These are phyloP conservation scores for Coregonus ussuriensis DNA, from an alignment of 2,797 vertebrate genomes.

Conservation along the genomic window DNA sequence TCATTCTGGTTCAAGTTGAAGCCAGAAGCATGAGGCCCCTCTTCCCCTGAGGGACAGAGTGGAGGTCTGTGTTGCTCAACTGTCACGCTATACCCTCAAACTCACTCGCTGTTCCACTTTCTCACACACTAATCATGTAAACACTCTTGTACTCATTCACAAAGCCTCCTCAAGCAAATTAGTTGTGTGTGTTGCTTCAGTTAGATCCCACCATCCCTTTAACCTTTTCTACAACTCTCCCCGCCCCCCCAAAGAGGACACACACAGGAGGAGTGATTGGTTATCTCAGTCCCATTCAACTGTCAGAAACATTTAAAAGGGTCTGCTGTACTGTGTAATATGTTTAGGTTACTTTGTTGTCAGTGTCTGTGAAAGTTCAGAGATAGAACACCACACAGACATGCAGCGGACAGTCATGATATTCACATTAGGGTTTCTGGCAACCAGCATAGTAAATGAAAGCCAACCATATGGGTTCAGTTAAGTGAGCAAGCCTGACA, in stretches of 20 bases:
- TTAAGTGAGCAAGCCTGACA: neutral
- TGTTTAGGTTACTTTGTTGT: neutral
- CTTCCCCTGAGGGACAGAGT: constrained; percentile 15
- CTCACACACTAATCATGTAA: no score
- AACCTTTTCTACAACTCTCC: no score
- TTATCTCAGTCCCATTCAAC: neutral
- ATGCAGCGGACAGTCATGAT: neutral
- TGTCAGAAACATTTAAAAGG: neutral
- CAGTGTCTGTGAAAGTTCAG: neutral
- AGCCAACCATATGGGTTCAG: neutral
- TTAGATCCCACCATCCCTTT: no score
- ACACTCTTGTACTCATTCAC: neutral
- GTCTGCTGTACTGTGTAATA: neutral
- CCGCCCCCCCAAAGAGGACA: no score
- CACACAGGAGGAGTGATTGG: neutral
- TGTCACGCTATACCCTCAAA: constrained; percentile 6
- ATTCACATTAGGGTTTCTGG: neutral
- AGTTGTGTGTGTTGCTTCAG: neutral
- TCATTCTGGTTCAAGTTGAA: constrained; percentile 15
- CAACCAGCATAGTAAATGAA: neutral
- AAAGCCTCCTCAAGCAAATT: neutral
- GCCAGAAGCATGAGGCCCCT: constrained; percentile 10
- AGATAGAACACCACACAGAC: neutral
- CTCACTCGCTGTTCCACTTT: neutral
- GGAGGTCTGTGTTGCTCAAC: constrained; percentile 15